A percentile compares a stretch with the other conserved stretches of the same genome.
These are phyloP conservation scores for Catharus fuscescens DNA, from an alignment of 2,113 vertebrate genomes.

Conservation along the genomic window DNA sequence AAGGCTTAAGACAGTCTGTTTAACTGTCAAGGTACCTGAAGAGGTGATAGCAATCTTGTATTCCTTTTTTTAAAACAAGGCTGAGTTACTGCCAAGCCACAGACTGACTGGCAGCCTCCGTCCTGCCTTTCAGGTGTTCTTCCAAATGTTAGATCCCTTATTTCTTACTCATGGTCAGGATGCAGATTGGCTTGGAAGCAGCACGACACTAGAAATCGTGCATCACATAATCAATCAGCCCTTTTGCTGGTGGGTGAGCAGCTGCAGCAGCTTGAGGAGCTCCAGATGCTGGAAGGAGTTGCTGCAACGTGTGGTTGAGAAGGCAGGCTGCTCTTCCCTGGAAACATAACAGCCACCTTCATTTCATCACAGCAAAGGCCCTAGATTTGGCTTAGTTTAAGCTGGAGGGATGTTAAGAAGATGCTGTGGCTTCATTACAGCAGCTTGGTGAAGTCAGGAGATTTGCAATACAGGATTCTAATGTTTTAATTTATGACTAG, in stretches of 20 bases:
- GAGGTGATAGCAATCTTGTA: not conserved
- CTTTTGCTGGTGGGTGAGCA: not conserved
- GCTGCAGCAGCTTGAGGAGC: not conserved
- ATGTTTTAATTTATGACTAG: not conserved
- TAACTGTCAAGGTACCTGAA: not conserved
- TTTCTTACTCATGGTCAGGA: not conserved
- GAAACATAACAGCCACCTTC: not conserved
- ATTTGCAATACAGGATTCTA: fast-evolving
- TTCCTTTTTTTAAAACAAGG: not conserved
- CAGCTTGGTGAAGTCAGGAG: not conserved
- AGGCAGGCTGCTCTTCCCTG: not conserved
- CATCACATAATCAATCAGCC: no score
- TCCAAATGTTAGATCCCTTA: not conserved
- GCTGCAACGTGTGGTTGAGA: not conserved
- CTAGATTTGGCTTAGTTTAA: not conserved
- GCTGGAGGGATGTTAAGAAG: not conserved
- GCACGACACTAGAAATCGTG: fast-evolving
- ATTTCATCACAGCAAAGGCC: not conserved
- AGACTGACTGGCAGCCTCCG: not conserved
- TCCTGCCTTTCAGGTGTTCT: not conserved
- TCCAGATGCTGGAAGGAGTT: not conserved
- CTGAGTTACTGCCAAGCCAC: not conserved
- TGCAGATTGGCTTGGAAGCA: not conserved
- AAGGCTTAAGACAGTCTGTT: not conserved
- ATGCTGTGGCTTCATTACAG: not conserved